Conservation (phyloP, 1,140 invertebrate genomes). For the Cotesia typhae region DNA sequence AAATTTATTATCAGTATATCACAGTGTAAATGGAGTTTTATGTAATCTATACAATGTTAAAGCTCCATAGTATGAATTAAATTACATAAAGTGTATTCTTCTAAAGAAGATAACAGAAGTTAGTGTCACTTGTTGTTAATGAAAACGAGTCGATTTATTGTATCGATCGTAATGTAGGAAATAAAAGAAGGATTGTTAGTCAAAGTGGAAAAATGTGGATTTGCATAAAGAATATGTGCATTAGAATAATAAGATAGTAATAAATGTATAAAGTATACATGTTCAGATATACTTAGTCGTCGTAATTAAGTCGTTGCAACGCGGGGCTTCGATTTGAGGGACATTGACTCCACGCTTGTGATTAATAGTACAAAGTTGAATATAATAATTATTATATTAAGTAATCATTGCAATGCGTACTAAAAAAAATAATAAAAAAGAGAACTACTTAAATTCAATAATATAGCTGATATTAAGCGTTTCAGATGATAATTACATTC, state of each 20-base stretch:
- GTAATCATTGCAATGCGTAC: neutral
- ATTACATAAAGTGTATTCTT: neutral
- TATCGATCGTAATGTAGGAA: slow-evolving; percentile 4
- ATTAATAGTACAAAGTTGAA: slow-evolving; percentile 63
- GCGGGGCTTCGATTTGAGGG: slow-evolving; percentile 51
- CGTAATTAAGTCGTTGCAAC: slow-evolving; percentile 41
- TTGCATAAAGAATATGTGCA: slow-evolving; percentile 1
- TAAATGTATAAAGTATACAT: slow-evolving; percentile 28
- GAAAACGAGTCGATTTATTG: neutral
- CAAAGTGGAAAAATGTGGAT: neutral
- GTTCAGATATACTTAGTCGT: slow-evolving; percentile 34
- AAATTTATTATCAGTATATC: slow-evolving; percentile 10
- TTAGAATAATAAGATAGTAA: slow-evolving; percentile 33
- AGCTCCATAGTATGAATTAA: too few relatives aligned
- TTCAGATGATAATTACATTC: slow-evolving; percentile 22
- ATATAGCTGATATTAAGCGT: slow-evolving; percentile 41
- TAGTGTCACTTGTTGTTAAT: neutral
- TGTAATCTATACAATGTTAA: too few relatives aligned
- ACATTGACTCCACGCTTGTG: slow-evolving; percentile 48
- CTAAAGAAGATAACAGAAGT: slow-evolving; percentile 11
- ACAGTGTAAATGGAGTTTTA: too few relatives aligned
- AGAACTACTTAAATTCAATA: slow-evolving; percentile 50
- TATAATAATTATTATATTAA: slow-evolving; percentile 21
- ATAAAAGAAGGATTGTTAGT: neutral
- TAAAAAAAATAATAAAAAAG: slow-evolving; percentile 40